Evolutionary conservation across 2,797 vertebrate genomes (phyloP).

Genomic region (Nyctalus aviator): DNA sequence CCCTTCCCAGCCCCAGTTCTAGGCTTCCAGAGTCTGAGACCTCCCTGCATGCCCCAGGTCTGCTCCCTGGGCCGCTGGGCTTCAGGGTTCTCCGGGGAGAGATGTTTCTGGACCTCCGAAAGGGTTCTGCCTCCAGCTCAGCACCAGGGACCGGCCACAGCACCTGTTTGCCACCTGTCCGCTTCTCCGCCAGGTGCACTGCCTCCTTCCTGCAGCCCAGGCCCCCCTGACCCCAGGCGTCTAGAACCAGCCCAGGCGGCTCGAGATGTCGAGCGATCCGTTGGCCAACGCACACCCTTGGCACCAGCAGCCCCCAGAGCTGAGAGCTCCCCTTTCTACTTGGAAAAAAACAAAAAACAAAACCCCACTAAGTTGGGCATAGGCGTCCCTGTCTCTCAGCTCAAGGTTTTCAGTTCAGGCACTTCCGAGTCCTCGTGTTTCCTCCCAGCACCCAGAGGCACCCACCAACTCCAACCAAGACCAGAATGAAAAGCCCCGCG

Average conservation of each 20-base stretch:
- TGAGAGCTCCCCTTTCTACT: not conserved
- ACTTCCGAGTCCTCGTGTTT: not conserved
- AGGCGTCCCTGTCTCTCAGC: not conserved
- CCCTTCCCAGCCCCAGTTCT: not conserved
- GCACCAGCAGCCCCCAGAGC: not conserved
- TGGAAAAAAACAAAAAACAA: not conserved
- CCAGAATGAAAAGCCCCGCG: not conserved
- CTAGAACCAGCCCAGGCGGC: not conserved
- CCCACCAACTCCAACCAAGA: not conserved
- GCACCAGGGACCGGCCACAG: not conserved
- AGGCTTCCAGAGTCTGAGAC: not conserved
- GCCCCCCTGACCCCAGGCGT: not conserved
- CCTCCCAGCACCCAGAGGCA: not conserved
- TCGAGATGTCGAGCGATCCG: not conserved
- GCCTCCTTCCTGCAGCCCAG: not conserved
- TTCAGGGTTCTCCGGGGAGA: not conserved
- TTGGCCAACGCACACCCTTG: not conserved
- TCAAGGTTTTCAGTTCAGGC: not conserved
- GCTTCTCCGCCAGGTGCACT: slow-evolving; percentile 46
- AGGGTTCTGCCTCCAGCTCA: not conserved
- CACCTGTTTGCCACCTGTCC: slow-evolving; percentile 78
- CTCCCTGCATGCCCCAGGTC: not conserved
- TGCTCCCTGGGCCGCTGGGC: not conserved
- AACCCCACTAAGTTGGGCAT: not conserved
- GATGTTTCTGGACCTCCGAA: not conserved